Base-by-base conservation (phyloP, 2,888 invertebrate species). In the Galerucella pusilla region DNA sequence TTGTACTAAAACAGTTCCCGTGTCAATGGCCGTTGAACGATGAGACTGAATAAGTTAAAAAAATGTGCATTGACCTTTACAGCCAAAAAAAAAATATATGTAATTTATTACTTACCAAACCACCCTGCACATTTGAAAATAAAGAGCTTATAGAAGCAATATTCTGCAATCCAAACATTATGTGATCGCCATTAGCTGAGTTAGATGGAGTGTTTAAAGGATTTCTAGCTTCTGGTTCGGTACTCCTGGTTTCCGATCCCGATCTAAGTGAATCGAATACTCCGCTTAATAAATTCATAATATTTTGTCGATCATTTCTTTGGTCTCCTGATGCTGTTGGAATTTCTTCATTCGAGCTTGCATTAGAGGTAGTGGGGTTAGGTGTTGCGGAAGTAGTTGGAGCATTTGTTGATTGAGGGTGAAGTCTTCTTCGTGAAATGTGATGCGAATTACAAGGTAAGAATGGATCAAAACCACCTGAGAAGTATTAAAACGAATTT, bases 391-490 rank as follows among this genome's bases (percentile, higher is more conserved):
- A 45, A 10, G 73, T 14, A 10, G 70, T n/a, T 9, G 76, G 25
- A 16, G 75, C 67, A 59, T 74, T 42, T 65, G 45, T 25, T 10
- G 71, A 66, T 45, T 67, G 25, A 54, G 59, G 68, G n/a, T 74
- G 74, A 28, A 76, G 28, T 20, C 72, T 75, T 28, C 84, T 76
- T 49, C 81, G 81, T 0, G 89, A 89, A 68, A 93, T 88, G 82
- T 93, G 93, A 85, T 93, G 93, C 54, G 93, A 93, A 84, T 91
- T 92, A 84, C 94, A 94, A 1, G 92, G 92, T 79, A 94, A 87
- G 83, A 93, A 93, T 49, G 91, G 91, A 86, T 93, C 92, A 78
- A 92, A 91, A 72, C 90, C 85, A 42, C 76, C 74, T 74, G 45
- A n/a, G 20, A 20, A 67, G 9, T 49, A n/a, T n/a, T 7, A 45